Base-by-base conservation (phyloP, 2,113 vertebrate genomes). In the Sorex fumeus region DNA sequence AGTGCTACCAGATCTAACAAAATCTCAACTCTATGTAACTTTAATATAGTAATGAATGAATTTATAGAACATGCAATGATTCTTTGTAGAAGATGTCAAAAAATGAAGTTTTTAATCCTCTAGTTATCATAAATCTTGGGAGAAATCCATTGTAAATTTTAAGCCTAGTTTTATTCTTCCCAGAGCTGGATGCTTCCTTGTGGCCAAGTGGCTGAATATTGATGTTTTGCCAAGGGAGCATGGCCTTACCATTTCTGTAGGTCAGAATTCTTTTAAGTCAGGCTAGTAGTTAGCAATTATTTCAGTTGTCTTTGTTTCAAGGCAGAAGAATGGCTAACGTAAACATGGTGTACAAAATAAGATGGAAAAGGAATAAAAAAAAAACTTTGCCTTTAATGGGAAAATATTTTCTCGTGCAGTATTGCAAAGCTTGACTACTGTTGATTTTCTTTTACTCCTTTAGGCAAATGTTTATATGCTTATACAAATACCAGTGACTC, bases 11-110 rank as follows among this genome's bases (percentile, higher is more conserved):
- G 87, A 69, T 88, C 50, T 47, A 84, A 27, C 74, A 64, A 90
- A 62, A 72, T 82, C 62, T 62, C 67, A 76, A 43, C 23, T 77
- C 25, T 47, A 0, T 84, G 25, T 69, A 80, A 70, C 8, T 91
- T 94, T 76, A 75, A 83, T 72, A 28, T 78, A 64, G 76, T 66
- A 80, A 77, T 91, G 13, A 77, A 23, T 95, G n/a, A 28, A 71
- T 90, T 72, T 90, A 72, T 71, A 69, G 30, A 83, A 57, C 9
- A 64, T 28, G 0, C 3, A 47, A 0, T 71, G 9, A 50, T 32
- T 30, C 34, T 82, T 81, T 45, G 32, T 88, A 36, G 53, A 21
- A 75, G 43, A 80, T 64, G 36, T 57, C 70, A 87, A 16, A 43
- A 88, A 79, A 40, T 69, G 34, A 92, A 84, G 4, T 27, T 34